Percentiles rank a stretch among this genome's conserved stretches.
phyloP scores from a whole-genome alignment of 2,113 vertebrate genomes.

The Motacilla alba region DNA sequence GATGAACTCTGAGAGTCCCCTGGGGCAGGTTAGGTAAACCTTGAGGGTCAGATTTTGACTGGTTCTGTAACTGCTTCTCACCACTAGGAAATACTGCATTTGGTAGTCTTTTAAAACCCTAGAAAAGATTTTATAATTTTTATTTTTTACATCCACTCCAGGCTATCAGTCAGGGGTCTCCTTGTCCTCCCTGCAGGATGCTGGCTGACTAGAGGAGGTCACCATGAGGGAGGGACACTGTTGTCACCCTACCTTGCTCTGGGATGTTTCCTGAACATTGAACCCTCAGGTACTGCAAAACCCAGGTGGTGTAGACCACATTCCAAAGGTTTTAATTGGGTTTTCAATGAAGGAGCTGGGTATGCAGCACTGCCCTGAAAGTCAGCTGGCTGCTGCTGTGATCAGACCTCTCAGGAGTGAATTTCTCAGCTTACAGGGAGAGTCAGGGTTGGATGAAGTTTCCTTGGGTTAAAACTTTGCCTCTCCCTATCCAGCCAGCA shows the following conservation, averaged over 20 bases:
- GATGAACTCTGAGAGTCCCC: background rate
- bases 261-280: background rate
- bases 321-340: background rate
- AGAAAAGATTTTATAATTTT: background rate
- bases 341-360: background rate
- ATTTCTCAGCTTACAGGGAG: background rate
- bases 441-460: background rate
- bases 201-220: background rate
- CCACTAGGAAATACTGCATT: background rate
- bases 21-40: background rate
- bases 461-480: background rate
- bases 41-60: background rate
- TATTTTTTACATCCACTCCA: background rate
- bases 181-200: background rate
- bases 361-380: background rate
- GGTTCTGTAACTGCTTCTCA: background rate
- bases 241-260: background rate
- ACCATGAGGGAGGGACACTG: background rate
- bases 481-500: background rate
- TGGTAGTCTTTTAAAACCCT: background rate
- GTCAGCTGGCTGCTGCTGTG: background rate
- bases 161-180: background rate
- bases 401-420: background rate
- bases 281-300: background rate
- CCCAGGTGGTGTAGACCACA: accelerated